These are phyloP conservation scores for Timema cristinae DNA, from an alignment of 2,888 invertebrate genomes.

Conservation along the genomic window DNA sequence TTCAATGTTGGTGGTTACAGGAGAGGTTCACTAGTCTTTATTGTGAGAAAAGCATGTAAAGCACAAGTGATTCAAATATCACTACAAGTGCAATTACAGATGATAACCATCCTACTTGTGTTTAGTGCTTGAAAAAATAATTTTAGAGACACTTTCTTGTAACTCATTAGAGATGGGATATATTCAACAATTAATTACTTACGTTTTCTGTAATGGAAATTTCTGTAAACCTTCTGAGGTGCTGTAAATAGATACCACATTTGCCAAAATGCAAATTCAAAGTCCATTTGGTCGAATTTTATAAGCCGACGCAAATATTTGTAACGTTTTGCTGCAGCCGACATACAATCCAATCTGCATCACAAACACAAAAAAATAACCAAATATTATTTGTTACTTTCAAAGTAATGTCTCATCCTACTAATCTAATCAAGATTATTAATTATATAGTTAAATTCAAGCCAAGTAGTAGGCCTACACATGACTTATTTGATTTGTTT, in stretches of 20 bases:
- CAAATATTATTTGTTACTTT: too few relatives aligned
- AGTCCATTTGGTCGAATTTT: constrained; percentile 97
- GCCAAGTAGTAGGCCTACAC: too few relatives aligned
- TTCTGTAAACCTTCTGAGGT: constrained; percentile 95
- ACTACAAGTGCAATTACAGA: too few relatives aligned
- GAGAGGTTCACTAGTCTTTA: too few relatives aligned
- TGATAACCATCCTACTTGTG: too few relatives aligned
- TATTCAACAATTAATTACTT: constrained; percentile 45
- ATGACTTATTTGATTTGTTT: too few relatives aligned
- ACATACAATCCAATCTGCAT: constrained; percentile 66
- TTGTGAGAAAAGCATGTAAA: too few relatives aligned
- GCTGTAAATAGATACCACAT: constrained; percentile 92
- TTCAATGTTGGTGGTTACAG: too few relatives aligned
- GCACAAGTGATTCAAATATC: too few relatives aligned
- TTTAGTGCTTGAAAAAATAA: not conserved
- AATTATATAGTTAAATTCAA: not conserved
- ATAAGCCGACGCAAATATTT: constrained; percentile 80
- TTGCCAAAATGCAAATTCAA: constrained; percentile 99
- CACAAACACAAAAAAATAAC: not conserved
- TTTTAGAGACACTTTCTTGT: not conserved
- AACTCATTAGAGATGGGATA: not conserved
- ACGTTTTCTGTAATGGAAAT: constrained; percentile 98
- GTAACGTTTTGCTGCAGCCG: constrained; percentile 83
- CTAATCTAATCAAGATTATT: not conserved
- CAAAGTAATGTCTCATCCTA: not conserved